A percentile compares a stretch with the other conserved stretches of the same genome.
These are phyloP conservation scores for Theretra japonica DNA, from an alignment of 2,888 invertebrate species.

Conservation along the genomic window DNA sequence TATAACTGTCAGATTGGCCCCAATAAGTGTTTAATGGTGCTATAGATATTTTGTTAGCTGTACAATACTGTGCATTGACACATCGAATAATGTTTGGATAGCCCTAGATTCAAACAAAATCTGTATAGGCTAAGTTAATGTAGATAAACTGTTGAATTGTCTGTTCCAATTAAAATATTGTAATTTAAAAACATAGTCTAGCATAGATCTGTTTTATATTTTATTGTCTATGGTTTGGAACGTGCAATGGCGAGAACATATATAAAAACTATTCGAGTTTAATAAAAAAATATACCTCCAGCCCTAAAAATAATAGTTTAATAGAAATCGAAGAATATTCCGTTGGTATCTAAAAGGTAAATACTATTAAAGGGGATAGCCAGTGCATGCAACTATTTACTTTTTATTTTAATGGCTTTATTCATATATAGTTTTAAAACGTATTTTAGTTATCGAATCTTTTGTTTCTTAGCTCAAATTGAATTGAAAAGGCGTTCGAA, in stretches of 20 bases:
- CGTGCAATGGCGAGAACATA: not conserved
- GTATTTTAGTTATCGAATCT: too few species aligned
- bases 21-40: conserved; percentile 62
- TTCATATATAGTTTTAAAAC: too few species aligned
- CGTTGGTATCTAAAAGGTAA: not conserved
- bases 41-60: conserved; percentile 64
- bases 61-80: conserved; percentile 39
- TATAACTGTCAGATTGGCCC: not conserved
- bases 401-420: too few species aligned
- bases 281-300: not conserved
- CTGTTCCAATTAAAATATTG: not conserved
- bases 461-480: too few species aligned
- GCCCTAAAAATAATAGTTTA: not conserved
- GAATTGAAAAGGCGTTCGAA: too few species aligned
- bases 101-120: not conserved
- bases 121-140: not conserved
- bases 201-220: conserved; percentile 5
- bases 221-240: not conserved
- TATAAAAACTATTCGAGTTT: not conserved
- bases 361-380: not conserved
- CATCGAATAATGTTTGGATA: conserved; percentile 1
- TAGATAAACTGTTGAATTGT: not conserved
- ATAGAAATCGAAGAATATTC: not conserved
- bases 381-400: too few species aligned
- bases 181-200: not conserved